phyloP scores from a whole-genome alignment of 2,888 invertebrate genomes.

The Gonocerus acuteangulatus region DNA sequence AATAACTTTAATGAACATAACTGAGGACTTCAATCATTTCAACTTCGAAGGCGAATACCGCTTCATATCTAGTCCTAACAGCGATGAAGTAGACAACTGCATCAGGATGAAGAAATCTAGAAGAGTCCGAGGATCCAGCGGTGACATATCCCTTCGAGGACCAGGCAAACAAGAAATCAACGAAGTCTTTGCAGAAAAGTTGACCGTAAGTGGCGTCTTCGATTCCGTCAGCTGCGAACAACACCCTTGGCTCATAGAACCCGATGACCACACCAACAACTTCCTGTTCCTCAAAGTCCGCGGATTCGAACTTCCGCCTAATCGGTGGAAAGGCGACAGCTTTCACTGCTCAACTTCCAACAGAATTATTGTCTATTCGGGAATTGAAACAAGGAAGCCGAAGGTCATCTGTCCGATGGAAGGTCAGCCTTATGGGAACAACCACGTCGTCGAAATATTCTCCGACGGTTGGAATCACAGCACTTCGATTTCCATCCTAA shows the following conservation, averaged over 20 bases:
- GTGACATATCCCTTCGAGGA: slow-evolving; percentile 61
- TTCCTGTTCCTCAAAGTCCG: slow-evolving; percentile 64
- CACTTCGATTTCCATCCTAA: slow-evolving; percentile 39
- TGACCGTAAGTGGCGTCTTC: slow-evolving; percentile 39
- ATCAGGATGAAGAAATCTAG: slow-evolving; percentile 59
- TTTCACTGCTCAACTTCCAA: slow-evolving; percentile 58
- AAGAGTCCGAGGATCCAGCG: slow-evolving; percentile 60
- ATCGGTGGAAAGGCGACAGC: slow-evolving; percentile 35
- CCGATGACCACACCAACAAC: slow-evolving; percentile 59
- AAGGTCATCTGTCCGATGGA: slow-evolving; percentile 60
- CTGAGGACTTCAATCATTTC: slow-evolving; percentile 71
- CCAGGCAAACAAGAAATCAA: slow-evolving; percentile 44
- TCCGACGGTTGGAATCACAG: slow-evolving; percentile 60
- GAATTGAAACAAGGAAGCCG: slow-evolving; percentile 54
- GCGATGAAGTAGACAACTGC: slow-evolving; percentile 50
- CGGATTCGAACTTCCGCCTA: slow-evolving; percentile 51
- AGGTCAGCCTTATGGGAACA: slow-evolving; percentile 39
- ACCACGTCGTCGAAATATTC: slow-evolving; percentile 54
- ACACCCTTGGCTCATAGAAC: slow-evolving; percentile 71
- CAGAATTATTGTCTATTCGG: slow-evolving; percentile 64
- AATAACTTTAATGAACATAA: slow-evolving; percentile 69
- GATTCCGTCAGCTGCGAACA: slow-evolving; percentile 55
- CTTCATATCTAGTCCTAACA: slow-evolving; percentile 48
- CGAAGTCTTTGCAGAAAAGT: slow-evolving; percentile 40
- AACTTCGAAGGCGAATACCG: slow-evolving; percentile 56